A percentile compares a stretch with the other conserved stretches of the same genome.
phyloP scores from a whole-genome alignment of 2,888 invertebrate genomes.

The Mactromeris polynyma region DNA sequence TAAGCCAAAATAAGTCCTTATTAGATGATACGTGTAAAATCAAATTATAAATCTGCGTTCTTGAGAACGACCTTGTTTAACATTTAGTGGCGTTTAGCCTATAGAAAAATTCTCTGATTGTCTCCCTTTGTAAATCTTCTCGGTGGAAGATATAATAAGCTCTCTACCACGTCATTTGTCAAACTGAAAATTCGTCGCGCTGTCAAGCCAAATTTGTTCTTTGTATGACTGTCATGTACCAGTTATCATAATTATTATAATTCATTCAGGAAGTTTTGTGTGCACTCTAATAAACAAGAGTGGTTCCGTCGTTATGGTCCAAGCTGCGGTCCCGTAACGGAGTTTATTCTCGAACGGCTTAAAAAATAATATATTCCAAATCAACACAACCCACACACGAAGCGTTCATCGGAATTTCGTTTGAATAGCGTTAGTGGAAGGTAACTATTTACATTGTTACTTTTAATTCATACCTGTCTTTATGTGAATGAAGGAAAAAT shows the following conservation, averaged over 20 bases:
- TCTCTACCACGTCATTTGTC: constrained; percentile 63
- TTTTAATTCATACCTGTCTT: no score
- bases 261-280: background rate
- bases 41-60: no score
- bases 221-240: background rate
- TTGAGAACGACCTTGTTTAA: no score
- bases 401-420: background rate
- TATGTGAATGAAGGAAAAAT: no score
- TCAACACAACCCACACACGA: background rate
- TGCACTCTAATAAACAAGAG: background rate
- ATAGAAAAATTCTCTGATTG: background rate
- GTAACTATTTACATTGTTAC: background rate
- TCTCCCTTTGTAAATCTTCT: constrained; percentile 38
- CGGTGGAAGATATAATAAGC: constrained; percentile 14
- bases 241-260: background rate
- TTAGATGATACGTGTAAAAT: no score
- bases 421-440: background rate
- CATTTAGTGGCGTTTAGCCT: background rate
- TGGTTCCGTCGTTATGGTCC: background rate
- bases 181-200: constrained; percentile 39
- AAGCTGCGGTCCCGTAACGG: background rate
- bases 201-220: constrained; percentile 42
- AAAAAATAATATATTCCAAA: background rate
- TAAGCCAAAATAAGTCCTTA: no score
- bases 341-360: background rate